These are phyloP conservation scores for Scylla paramamosain DNA, from an alignment of 1,140 invertebrate genomes.

Conservation along the genomic window DNA sequence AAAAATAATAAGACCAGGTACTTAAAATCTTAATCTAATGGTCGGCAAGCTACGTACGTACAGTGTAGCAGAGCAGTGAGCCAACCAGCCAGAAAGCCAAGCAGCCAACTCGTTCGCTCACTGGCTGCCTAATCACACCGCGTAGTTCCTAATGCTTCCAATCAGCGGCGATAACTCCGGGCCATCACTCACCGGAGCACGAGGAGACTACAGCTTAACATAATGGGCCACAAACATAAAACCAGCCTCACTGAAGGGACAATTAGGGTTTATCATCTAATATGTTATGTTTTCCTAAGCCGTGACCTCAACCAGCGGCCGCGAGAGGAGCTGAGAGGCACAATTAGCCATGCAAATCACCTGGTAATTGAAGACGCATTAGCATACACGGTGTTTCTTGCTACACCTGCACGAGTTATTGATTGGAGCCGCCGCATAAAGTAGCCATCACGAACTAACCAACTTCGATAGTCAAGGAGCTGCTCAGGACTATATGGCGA, in stretches of 20 bases:
- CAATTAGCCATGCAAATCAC: constrained; percentile 52
- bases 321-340: neutral
- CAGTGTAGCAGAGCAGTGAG: too few species aligned
- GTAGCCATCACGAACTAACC: constrained; percentile 40
- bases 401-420: constrained; percentile 50
- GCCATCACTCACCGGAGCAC: neutral
- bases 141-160: neutral
- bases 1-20: too few species aligned
- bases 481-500: neutral
- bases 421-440: constrained; percentile 37
- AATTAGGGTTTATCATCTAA: constrained; percentile 25
- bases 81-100: neutral
- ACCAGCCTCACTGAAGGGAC: neutral
- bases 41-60: too few species aligned
- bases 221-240: constrained; percentile 45
- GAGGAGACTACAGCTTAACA: constrained; percentile 8
- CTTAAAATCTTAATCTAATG: too few species aligned
- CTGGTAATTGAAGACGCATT: constrained; percentile 49
- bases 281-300: constrained; percentile 30
- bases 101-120: neutral
- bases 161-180: neutral
- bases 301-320: neutral
- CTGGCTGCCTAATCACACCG: neutral
- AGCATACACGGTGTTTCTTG: constrained; percentile 56
- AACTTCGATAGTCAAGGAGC: neutral